A percentile compares a stretch with the other conserved stretches of the same genome.
Evolutionary conservation across 2,797 vertebrate genomes (phyloP).

Genomic region (Siniperca obscura): DNA sequence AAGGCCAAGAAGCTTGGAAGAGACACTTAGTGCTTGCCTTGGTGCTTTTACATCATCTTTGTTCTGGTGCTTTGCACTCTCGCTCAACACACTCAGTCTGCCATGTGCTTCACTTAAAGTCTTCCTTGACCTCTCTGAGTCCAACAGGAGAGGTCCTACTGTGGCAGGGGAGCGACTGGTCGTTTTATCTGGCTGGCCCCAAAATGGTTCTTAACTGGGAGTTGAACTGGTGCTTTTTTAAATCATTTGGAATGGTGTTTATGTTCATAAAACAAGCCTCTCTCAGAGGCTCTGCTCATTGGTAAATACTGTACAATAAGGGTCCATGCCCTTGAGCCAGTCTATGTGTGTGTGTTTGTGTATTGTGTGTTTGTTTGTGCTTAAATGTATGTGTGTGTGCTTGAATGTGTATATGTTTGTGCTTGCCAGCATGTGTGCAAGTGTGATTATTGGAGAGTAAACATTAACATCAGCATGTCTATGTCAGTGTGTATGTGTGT

Average conservation of each 20-base stretch:
- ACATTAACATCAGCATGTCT: constrained; percentile 79
- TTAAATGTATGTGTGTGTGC: constrained; percentile 43
- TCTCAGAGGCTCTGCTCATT: constrained; percentile 72
- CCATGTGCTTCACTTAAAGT: constrained; percentile 66
- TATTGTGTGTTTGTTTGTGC: constrained; percentile 46
- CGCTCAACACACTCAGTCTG: constrained; percentile 49
- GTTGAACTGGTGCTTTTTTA: constrained; percentile 72
- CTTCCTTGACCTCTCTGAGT: constrained; percentile 59
- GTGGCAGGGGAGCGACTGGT: constrained; percentile 59
- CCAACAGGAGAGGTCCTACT: constrained; percentile 56
- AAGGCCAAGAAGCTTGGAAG: constrained; percentile 73
- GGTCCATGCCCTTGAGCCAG: constrained; percentile 69
- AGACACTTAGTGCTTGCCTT: constrained; percentile 74
- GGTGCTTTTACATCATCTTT: constrained; percentile 71
- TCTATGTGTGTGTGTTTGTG: constrained; percentile 49
- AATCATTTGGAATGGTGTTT: constrained; percentile 75
- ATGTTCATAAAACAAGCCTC: constrained; percentile 78
- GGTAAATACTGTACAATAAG: constrained; percentile 83
- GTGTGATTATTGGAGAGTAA: constrained; percentile 76
- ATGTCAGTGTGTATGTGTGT: constrained; percentile 68
- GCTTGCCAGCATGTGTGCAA: constrained; percentile 69
- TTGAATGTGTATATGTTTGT: constrained; percentile 62
- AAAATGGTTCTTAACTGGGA: constrained; percentile 66
- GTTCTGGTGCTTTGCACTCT: constrained; percentile 54
- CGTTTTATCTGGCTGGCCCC: constrained; percentile 53